Base-by-base conservation (phyloP, 2,888 invertebrate genomes). In the Sminthurides aquaticus region DNA sequence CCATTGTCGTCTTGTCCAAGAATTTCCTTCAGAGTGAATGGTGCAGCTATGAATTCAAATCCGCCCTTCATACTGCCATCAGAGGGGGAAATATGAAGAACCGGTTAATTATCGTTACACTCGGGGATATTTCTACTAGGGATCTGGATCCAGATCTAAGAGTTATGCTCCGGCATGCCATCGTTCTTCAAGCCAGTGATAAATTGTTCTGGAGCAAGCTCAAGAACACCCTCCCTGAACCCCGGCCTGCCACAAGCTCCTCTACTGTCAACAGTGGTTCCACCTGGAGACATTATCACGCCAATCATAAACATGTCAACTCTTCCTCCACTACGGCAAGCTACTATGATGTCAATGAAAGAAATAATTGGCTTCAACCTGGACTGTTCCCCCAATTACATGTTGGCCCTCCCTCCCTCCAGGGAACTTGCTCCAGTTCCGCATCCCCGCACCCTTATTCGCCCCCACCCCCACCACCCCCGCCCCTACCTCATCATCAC, bases 151-250 rank as follows among this genome's bases (percentile, higher is more conserved):
- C 90, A 72, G 95, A 95, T 80, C 84, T 96, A 78, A 84, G 91
- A 75, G 85, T 91, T 78, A 92, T 92, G 80, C 84, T 96, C 77
- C 88, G 92, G 77, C 78, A 91, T 69, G 91, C 91, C 81, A 91
- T 91, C 75, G 89, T 91, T 79, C 87, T 97, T 77, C 90, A 90
- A 79, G 92, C 91, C 89, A 91, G 91, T 71, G 95, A 97, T 80
- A 88, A 90, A 78, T 87, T 91, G 78, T 97, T 97, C 82, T 97
- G 97, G 96, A 91, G 93, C 78, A 94, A 95, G 81, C 82, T 97
- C 70, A 86, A 90, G 77, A 91, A 91, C 77, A 90, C 92, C 64
- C 86, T 95, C 86, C 94, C 94, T 67, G 90, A 90, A 79, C 84
- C 85, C 74, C 82, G 66, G 43, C 49, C 55, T 1, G 22, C 24